Conservation (phyloP, 2,888 invertebrate genomes). For the Operophtera brumata region DNA sequence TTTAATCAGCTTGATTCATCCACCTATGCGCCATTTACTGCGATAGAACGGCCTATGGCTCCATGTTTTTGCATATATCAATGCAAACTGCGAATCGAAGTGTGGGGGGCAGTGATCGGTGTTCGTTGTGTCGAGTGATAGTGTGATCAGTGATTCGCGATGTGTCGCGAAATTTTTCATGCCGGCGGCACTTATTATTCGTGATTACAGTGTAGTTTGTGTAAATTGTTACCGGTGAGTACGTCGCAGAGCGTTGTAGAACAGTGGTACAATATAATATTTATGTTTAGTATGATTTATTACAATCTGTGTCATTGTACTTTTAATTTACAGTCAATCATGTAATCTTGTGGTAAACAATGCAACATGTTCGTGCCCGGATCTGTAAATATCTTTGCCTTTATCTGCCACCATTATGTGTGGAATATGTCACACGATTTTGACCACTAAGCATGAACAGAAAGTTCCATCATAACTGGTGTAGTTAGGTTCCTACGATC, state of each 20-base stretch:
- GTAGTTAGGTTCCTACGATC: too few relatives aligned
- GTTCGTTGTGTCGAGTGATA: slow-evolving; percentile 39
- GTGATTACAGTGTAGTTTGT: slow-evolving; percentile 52
- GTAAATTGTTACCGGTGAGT: slow-evolving; percentile 52
- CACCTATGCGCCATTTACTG: slow-evolving; percentile 75
- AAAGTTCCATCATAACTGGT: background rate
- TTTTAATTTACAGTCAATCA: slow-evolving; percentile 28
- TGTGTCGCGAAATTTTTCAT: slow-evolving; percentile 50
- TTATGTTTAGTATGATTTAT: slow-evolving; percentile 28
- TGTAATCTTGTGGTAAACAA: slow-evolving; percentile 56
- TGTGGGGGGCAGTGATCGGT: slow-evolving; percentile 48
- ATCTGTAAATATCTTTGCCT: slow-evolving; percentile 54
- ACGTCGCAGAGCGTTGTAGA: slow-evolving; percentile 13
- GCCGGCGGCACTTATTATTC: slow-evolving; percentile 65
- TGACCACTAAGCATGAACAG: background rate
- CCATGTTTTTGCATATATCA: slow-evolving; percentile 61
- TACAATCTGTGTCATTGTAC: slow-evolving; percentile 31
- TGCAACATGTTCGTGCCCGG: slow-evolving; percentile 62
- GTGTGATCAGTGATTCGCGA: slow-evolving; percentile 46
- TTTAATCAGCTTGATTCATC: slow-evolving; percentile 74
- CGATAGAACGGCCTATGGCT: slow-evolving; percentile 66
- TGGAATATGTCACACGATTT: slow-evolving; percentile 20
- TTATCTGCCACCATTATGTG: slow-evolving; percentile 5
- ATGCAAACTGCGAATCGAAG: slow-evolving; percentile 51
- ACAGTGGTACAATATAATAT: slow-evolving; percentile 16